Base-by-base conservation (phyloP, 2,797 vertebrate species). In the Margarornis squamiger region DNA sequence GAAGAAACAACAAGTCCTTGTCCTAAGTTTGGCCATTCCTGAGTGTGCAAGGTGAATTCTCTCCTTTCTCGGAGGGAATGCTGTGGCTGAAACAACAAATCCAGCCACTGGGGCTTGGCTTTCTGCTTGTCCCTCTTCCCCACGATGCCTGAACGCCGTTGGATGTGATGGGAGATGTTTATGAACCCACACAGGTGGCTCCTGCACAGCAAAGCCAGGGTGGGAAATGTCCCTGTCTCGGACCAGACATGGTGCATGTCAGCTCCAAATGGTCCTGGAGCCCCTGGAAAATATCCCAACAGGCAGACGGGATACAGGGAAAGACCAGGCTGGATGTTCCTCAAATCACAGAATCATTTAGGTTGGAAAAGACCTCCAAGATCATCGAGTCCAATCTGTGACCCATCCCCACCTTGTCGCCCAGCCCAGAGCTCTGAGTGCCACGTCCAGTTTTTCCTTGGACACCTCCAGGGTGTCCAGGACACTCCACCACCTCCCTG, bases 381-480 rank as follows among this genome's bases (percentile, higher is more conserved):
- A 1, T 45, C 21, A 68, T 46, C 14, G 10, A 17, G 34, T 14
- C 59, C 52, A 46, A 8, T 12, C 15, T 23, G 24, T 27, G n/a
- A 22, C 36, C 66, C 14, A 30, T 34, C 34, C 14, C 20, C 34
- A 38, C 10, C 13, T 52, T 39, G 48, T 51, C 36, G 6, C 14
- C 14, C 48, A 68, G 14, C 5, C 19, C 34, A 51, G 34, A 23
- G 46, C 66, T 23, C 46, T 12, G 6, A 38, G 48, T 43, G 36
- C 6, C 43, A 24, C 0, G 0, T 62, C 71, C 34, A 21, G 32
- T 8, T 2, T 1, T 39, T 77, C 51, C 51, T 39, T 58, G 58
- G 18, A 32, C 24, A 5, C 12, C 2, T 36, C 18, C 18, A 32
- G 12, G 38, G 15, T n/a, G n/a, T n/a, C n/a, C 15, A 36, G 34